Percentiles rank a stretch among this genome's conserved stretches.
Evolutionary conservation across 2,888 invertebrate genomes (phyloP).

Genomic region (Polyommatus icarus): DNA sequence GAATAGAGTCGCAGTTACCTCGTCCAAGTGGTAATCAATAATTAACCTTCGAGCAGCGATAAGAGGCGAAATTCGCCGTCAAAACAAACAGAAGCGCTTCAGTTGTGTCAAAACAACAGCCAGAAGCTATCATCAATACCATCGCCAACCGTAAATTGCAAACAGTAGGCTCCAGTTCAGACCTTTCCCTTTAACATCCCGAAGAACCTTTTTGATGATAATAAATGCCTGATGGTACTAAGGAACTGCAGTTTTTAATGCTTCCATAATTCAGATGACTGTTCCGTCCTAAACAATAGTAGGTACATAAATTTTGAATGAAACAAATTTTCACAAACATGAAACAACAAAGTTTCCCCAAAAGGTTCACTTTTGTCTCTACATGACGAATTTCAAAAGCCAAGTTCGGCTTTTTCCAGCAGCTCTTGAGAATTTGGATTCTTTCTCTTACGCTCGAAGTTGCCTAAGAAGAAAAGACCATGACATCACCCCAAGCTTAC

Average conservation of each 20-base stretch:
- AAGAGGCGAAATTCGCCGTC: slow-evolving; percentile 48
- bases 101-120: slow-evolving; percentile 37
- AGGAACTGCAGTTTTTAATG: no score
- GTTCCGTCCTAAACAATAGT: no score
- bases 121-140: slow-evolving; percentile 2
- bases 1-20: not conserved
- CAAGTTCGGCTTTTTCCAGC: not conserved
- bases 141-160: not conserved
- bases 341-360: no score
- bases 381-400: not conserved
- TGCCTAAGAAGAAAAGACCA: no score
- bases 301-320: no score
- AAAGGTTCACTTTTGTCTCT: not conserved
- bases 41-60: slow-evolving; percentile 54
- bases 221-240: no score
- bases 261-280: no score
- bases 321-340: no score
- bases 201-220: no score
- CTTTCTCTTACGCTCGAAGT: not conserved
- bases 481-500: no score
- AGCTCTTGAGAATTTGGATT: not conserved
- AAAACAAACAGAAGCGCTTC: slow-evolving; percentile 47
- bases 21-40: slow-evolving; percentile 23
- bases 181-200: no score
- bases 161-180: not conserved